Conservation (phyloP, 2,888 invertebrate genomes). For the Electrophaes corylata region DNA sequence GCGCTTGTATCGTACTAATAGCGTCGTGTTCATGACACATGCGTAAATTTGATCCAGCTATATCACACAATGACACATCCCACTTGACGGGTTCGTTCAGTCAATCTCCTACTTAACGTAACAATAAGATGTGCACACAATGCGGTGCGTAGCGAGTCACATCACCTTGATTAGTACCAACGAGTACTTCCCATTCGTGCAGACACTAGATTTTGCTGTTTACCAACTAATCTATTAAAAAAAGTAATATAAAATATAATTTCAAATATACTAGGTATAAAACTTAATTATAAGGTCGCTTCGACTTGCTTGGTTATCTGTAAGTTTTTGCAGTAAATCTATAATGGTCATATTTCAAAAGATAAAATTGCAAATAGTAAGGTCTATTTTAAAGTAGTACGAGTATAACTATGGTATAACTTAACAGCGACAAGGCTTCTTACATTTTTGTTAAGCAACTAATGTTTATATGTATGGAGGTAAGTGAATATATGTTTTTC, state of each 20-base stretch:
- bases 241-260: neutral
- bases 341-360: no score
- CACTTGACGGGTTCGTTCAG: constrained; percentile 23
- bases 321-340: no score
- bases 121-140: constrained; percentile 47
- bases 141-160: constrained; percentile 58
- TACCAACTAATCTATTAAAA: neutral
- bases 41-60: constrained; percentile 13
- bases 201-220: constrained; percentile 54
- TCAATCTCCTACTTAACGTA: constrained; percentile 32
- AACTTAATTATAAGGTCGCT: neutral
- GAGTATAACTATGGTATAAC: no score
- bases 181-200: constrained; percentile 53
- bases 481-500: no score
- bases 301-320: no score
- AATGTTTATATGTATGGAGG: no score
- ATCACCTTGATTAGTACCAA: constrained; percentile 59
- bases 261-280: neutral
- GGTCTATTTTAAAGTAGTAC: no score
- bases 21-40: constrained; percentile 11
- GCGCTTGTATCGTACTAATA: neutral
- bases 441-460: no score
- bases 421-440: no score
- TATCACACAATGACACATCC: constrained; percentile 27
- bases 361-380: no score